These are phyloP conservation scores for Drosophila emarginata DNA, from an alignment of 2,888 invertebrate genomes.

Conservation along the genomic window DNA sequence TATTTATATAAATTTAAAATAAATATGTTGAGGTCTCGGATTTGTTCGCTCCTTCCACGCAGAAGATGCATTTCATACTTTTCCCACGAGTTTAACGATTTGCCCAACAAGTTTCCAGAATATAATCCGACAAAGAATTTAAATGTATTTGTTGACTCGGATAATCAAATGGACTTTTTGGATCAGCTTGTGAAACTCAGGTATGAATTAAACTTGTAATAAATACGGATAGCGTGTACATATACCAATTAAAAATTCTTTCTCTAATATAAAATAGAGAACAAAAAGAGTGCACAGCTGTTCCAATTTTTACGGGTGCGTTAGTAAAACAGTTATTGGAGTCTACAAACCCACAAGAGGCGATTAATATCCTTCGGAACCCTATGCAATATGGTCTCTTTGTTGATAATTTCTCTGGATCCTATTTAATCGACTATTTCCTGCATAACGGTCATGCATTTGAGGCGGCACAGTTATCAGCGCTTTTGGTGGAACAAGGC, in stretches of 20 bases:
- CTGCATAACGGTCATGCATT: conserved; percentile 87
- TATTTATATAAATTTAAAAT: conserved; percentile 26
- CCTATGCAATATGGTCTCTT: conserved; percentile 95
- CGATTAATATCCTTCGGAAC: conserved; percentile 90
- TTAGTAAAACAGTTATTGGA: conserved; percentile 64
- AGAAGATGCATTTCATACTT: conserved; percentile 58
- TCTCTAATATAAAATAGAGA: conserved; percentile 31
- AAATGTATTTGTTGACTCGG: conserved; percentile 57
- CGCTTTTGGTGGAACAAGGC: conserved; percentile 94
- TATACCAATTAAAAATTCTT: neutral
- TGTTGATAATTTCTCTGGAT: conserved; percentile 90
- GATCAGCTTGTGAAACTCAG: conserved; percentile 53
- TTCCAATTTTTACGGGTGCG: conserved; percentile 56
- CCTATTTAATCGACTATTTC: conserved; percentile 91
- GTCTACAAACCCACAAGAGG: conserved; percentile 82
- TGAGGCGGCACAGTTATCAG: conserved; percentile 90
- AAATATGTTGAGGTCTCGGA: conserved; percentile 48
- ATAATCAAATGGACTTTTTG: conserved; percentile 58
- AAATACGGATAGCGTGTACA: no score
- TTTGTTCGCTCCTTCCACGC: conserved; percentile 28
- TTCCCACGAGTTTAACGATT: conserved; percentile 53
- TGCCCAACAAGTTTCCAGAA: conserved; percentile 38
- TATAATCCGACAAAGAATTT: conserved; percentile 25
- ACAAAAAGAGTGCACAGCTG: conserved; percentile 51
- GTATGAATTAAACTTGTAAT: conserved; percentile 19